phyloP scores from a whole-genome alignment of 2,797 vertebrate genomes.

The Picus viridis region DNA sequence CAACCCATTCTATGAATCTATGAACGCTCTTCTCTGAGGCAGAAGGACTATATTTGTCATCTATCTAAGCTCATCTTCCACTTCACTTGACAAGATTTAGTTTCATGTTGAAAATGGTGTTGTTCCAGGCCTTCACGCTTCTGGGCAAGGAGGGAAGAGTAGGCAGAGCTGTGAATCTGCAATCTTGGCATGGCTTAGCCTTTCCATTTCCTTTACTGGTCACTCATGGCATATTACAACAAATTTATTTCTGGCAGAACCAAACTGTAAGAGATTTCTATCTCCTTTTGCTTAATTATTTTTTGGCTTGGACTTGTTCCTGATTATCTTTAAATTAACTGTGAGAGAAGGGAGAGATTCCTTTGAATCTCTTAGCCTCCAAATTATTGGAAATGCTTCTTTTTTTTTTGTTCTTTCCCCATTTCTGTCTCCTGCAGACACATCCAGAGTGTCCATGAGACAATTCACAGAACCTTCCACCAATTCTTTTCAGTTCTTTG shows the following conservation, averaged over 20 bases:
- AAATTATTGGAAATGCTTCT: background rate
- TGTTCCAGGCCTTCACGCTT: constrained; percentile 70
- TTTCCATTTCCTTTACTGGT: constrained; percentile 74
- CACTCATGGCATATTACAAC: constrained; percentile 68
- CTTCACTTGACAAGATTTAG: constrained; percentile 68
- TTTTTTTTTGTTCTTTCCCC: background rate
- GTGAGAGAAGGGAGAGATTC: background rate
- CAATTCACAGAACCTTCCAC: background rate
- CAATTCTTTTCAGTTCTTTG: background rate
- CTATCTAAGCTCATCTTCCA: constrained; percentile 63
- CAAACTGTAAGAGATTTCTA: constrained; percentile 22
- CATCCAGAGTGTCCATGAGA: background rate
- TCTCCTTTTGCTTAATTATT: constrained; percentile 46
- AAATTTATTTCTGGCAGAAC: constrained; percentile 69
- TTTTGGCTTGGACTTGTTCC: constrained; percentile 18
- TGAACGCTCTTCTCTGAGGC: background rate
- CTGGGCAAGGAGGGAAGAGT: constrained; percentile 63
- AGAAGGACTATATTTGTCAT: constrained; percentile 58
- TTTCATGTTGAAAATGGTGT: constrained; percentile 73
- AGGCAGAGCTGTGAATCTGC: constrained; percentile 69
- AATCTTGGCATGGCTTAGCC: constrained; percentile 70
- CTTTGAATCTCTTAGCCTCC: background rate
- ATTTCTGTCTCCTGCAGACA: background rate
- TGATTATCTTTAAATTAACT: constrained; percentile 57
- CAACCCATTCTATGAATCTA: no score